These are phyloP conservation scores for Gobionotothen gibberifrons DNA, from an alignment of 2,797 vertebrate genomes.

Conservation along the genomic window DNA sequence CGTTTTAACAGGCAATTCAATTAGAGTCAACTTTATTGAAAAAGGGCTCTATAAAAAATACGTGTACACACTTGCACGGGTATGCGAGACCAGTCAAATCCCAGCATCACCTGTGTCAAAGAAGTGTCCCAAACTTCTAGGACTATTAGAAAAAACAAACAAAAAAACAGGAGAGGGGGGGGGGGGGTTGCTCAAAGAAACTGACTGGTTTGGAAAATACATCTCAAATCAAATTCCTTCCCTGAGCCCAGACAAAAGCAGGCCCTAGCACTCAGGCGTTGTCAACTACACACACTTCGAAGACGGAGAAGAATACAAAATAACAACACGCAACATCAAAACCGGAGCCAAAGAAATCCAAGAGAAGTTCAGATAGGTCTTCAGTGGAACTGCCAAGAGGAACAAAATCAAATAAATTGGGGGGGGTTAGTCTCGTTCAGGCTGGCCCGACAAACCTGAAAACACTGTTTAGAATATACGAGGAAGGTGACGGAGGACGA, in stretches of 20 bases:
- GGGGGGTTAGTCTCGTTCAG: constrained; percentile 69
- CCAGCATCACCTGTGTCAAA: constrained; percentile 60
- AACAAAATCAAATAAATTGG: constrained; percentile 83
- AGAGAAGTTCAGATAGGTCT: constrained; percentile 78
- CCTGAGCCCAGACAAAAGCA: constrained; percentile 72
- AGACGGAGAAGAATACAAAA: constrained; percentile 63
- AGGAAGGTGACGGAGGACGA: constrained; percentile 70
- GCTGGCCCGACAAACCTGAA: constrained; percentile 78
- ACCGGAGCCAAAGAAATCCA: constrained; percentile 72
- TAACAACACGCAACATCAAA: constrained; percentile 76
- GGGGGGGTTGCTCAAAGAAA: constrained; percentile 56
- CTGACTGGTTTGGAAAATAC: constrained; percentile 70
- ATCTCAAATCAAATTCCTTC: constrained; percentile 73
- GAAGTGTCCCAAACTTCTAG: constrained; percentile 66
- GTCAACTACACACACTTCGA: constrained; percentile 67
- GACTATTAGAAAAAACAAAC: constrained; percentile 58
- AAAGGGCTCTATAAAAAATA: constrained; percentile 50
- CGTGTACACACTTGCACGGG: constrained; percentile 69
- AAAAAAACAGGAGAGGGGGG: constrained; percentile 32
- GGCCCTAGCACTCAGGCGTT: constrained; percentile 62
- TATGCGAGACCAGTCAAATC: constrained; percentile 55
- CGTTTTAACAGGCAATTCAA: constrained; percentile 51
- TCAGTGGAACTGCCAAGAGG: constrained; percentile 72
- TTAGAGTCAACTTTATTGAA: constrained; percentile 25
- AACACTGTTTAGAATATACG: constrained; percentile 68